Percentiles rank a stretch among this genome's conserved stretches.
These are phyloP conservation scores for Dromococcyx pavoninus DNA, from an alignment of 2,797 vertebrate genomes.

Conservation along the genomic window DNA sequence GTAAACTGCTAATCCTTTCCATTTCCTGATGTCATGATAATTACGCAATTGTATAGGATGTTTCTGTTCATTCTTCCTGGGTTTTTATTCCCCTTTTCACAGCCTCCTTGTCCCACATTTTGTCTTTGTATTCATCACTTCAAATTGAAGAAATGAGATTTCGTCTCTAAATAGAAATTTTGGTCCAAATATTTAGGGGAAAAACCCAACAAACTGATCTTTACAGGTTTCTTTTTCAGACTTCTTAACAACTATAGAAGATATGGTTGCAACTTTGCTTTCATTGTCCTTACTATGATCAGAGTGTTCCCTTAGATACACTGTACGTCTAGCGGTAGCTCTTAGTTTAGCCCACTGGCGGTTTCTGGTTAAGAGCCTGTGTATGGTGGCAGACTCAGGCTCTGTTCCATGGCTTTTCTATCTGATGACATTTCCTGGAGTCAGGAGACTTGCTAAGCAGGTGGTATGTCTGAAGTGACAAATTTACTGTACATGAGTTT, in stretches of 20 bases:
- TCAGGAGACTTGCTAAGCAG: neutral
- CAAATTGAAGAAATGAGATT: neutral
- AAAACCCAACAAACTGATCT: neutral
- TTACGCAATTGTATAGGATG: neutral
- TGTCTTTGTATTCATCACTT: neutral
- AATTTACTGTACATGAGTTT: neutral
- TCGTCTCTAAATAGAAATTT: neutral
- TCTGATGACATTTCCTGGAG: neutral
- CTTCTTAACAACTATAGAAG: neutral
- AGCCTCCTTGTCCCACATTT: neutral
- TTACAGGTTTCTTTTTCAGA: neutral
- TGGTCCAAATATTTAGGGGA: neutral
- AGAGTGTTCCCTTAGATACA: neutral
- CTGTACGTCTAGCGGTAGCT: neutral
- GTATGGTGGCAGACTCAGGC: neutral
- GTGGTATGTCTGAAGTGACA: neutral
- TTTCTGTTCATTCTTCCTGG: neutral
- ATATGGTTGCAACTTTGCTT: neutral
- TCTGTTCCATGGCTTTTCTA: neutral
- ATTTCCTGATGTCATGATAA: neutral
- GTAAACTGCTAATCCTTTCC: neutral
- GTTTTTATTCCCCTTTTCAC: neutral
- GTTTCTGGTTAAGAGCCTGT: neutral
- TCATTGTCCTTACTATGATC: neutral
- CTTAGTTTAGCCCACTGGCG: neutral